These are phyloP conservation scores for Trigoniulus corallinus DNA, from an alignment of 1,140 invertebrate species.

Conservation along the genomic window DNA sequence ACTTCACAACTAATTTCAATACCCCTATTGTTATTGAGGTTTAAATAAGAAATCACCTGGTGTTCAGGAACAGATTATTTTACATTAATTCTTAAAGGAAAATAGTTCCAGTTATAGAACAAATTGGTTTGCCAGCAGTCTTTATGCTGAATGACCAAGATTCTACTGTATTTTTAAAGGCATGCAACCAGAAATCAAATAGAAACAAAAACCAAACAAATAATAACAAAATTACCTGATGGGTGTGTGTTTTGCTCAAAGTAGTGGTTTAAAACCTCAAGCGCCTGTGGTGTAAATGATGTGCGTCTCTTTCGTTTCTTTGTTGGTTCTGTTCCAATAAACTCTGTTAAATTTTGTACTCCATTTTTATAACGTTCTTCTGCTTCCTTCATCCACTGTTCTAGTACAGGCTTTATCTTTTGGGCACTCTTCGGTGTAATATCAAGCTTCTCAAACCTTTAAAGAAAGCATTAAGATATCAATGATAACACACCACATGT, in stretches of 20 bases:
- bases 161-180: not conserved
- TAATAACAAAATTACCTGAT: slow-evolving; percentile 50
- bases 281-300: slow-evolving; percentile 87
- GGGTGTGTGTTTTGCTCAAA: slow-evolving; percentile 96
- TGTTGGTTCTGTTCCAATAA: slow-evolving; percentile 86
- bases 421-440: slow-evolving; percentile 98
- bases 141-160: too few species aligned
- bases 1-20: too few species aligned
- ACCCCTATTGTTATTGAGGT: too few species aligned
- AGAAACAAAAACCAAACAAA: not conserved
- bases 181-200: not conserved
- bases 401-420: slow-evolving; percentile 96
- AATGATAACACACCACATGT: not conserved
- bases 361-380: slow-evolving; percentile 88
- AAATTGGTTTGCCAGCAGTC: too few species aligned
- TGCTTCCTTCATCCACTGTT: slow-evolving; percentile 95
- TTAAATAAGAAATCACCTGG: too few species aligned
- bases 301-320: slow-evolving; percentile 92
- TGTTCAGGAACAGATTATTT: too few species aligned
- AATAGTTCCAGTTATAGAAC: too few species aligned
- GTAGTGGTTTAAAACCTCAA: slow-evolving; percentile 84
- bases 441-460: slow-evolving; percentile 97
- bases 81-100: too few species aligned
- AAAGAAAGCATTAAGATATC: slow-evolving; percentile 7
- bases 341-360: slow-evolving; percentile 81